Percentiles rank a stretch among this genome's conserved stretches.
Evolutionary conservation across 2,113 vertebrate genomes (phyloP).

Genomic region (Zosterops pallidus): DNA sequence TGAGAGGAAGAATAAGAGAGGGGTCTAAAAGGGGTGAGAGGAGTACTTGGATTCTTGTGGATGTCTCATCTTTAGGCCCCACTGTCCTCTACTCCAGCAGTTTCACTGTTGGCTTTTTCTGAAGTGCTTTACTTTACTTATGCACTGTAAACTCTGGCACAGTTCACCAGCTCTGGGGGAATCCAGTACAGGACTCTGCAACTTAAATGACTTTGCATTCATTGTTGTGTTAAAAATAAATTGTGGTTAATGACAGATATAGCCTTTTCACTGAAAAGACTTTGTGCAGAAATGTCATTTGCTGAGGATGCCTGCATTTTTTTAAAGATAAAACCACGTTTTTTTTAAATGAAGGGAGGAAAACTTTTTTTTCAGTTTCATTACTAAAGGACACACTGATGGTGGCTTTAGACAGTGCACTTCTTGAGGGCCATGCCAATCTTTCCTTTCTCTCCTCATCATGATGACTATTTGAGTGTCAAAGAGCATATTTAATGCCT

Average conservation of each 20-base stretch:
- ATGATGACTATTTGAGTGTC: neutral
- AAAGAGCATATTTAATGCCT: neutral
- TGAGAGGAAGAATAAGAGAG: neutral
- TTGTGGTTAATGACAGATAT: neutral
- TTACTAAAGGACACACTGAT: neutral
- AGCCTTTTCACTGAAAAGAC: slow-evolving; percentile 26
- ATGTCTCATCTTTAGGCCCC: neutral
- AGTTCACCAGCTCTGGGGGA: neutral
- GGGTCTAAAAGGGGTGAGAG: neutral
- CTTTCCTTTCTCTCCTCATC: neutral
- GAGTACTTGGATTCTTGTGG: neutral
- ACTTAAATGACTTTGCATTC: neutral
- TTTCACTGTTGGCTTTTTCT: neutral
- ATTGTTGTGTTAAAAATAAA: slow-evolving; percentile 12
- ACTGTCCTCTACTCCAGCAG: neutral
- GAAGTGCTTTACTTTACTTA: neutral
- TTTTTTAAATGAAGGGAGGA: neutral
- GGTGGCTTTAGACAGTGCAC: neutral
- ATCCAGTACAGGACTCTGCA: neutral
- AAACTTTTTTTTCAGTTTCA: neutral
- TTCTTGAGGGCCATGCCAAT: neutral
- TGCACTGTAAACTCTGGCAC: rapidly evolving
- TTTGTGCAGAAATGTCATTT: neutral
- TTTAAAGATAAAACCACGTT: neutral
- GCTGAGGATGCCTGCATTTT: neutral